Percentiles rank a stretch among this genome's conserved stretches.
These are phyloP conservation scores for Gonocerus acuteangulatus DNA, from an alignment of 2,888 invertebrate species.

Conservation along the genomic window DNA sequence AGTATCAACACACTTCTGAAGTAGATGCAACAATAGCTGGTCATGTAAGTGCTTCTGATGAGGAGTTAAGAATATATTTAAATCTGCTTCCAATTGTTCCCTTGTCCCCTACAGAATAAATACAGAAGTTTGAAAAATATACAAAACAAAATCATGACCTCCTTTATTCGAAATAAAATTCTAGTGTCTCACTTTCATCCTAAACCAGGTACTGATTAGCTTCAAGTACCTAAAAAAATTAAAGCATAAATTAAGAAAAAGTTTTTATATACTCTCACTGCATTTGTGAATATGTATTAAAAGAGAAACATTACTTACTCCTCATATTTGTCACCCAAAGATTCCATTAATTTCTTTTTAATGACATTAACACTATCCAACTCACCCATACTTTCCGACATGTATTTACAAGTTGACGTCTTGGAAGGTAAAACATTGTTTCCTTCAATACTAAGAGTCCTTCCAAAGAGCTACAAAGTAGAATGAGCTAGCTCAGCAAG, in stretches of 20 bases:
- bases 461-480: too few relatives aligned
- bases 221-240: slow-evolving; percentile 51
- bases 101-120: slow-evolving; percentile 54
- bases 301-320: slow-evolving; percentile 25
- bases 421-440: too few relatives aligned
- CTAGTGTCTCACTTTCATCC: slow-evolving; percentile 43
- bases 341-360: slow-evolving; percentile 19
- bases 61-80: slow-evolving; percentile 60
- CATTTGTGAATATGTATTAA: too few relatives aligned
- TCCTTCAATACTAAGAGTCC: too few relatives aligned
- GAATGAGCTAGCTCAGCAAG: too few relatives aligned
- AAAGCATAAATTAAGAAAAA: background rate
- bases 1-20: slow-evolving; percentile 1
- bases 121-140: background rate
- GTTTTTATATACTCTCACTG: too few relatives aligned
- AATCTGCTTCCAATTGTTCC: slow-evolving; percentile 75
- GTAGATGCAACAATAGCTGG: slow-evolving; percentile 17
- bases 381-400: slow-evolving; percentile 7
- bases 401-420: background rate
- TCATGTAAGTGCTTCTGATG: slow-evolving; percentile 78
- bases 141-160: background rate
- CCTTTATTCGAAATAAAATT: background rate
- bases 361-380: slow-evolving; percentile 19
- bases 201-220: slow-evolving; percentile 68
- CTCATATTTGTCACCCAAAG: slow-evolving; percentile 27